These are phyloP conservation scores for Heliconius erato DNA, from an alignment of 2,888 invertebrate species.

Conservation along the genomic window DNA sequence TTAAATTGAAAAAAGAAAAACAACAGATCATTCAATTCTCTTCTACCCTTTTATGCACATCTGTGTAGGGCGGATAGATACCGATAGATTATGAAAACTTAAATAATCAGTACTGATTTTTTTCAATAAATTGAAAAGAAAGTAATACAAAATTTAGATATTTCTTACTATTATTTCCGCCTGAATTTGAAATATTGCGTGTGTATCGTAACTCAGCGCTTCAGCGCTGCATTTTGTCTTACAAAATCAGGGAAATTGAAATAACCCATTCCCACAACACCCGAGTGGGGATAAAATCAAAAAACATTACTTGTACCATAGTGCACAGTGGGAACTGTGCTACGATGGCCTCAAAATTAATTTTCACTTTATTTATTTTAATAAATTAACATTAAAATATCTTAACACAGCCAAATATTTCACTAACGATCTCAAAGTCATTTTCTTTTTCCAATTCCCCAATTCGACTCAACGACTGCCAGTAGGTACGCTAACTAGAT, in stretches of 20 bases:
- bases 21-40: background rate
- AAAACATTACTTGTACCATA: too few relatives aligned
- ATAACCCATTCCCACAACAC: too few relatives aligned
- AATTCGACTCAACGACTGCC: slow-evolving; percentile 46
- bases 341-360: background rate
- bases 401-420: slow-evolving; percentile 17
- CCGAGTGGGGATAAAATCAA: too few relatives aligned
- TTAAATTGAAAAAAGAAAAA: background rate
- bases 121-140: background rate
- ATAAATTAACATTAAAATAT: background rate
- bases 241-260: too few relatives aligned
- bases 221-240: background rate
- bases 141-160: background rate
- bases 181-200: too few relatives aligned
- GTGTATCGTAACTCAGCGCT: background rate
- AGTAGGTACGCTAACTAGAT: slow-evolving; percentile 43
- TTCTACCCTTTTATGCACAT: background rate
- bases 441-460: slow-evolving; percentile 46
- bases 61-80: background rate
- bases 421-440: slow-evolving; percentile 30
- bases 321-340: too few relatives aligned
- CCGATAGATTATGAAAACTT: too few relatives aligned
- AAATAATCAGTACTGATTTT: background rate
- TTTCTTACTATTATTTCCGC: background rate
- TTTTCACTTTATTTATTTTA: background rate